phyloP scores from a whole-genome alignment of 2,113 vertebrate genomes.

The Brachirus orientalis region DNA sequence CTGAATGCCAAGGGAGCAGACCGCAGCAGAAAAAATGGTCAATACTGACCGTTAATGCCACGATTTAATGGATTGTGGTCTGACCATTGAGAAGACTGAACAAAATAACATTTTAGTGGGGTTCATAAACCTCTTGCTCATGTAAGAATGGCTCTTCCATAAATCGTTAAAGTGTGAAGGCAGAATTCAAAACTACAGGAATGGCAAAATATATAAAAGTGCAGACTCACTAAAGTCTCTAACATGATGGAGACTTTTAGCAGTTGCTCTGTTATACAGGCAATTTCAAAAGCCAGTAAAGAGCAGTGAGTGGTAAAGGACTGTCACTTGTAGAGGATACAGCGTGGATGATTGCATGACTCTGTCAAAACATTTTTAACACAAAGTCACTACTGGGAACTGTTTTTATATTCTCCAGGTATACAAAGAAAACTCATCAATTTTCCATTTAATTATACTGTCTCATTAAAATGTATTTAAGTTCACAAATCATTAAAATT shows the following conservation, averaged over 20 bases:
- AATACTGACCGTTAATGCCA: constrained; percentile 75
- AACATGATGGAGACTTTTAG: constrained; percentile 24
- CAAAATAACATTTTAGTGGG: constrained; percentile 80
- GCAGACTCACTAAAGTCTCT: constrained; percentile 28
- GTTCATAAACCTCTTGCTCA: constrained; percentile 79
- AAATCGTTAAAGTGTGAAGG: constrained; percentile 79
- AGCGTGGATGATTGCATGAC: neutral
- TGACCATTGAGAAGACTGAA: constrained; percentile 73
- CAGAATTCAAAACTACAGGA: constrained; percentile 52
- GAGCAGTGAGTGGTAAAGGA: constrained; percentile 37
- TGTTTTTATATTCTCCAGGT: neutral
- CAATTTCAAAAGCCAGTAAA: constrained; percentile 37
- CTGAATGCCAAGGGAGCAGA: constrained; percentile 65
- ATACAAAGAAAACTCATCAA: no score
- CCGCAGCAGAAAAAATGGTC: constrained; percentile 76
- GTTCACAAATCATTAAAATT: no score
- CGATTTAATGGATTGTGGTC: constrained; percentile 79
- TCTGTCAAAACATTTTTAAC: constrained; percentile 14
- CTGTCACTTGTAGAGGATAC: constrained; percentile 28
- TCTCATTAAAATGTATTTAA: no score
- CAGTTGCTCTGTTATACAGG: constrained; percentile 18
- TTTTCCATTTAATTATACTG: no score
- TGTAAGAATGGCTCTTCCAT: constrained; percentile 70
- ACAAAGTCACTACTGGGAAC: constrained; percentile 3
- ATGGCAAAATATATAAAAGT: constrained; percentile 53